A percentile compares a stretch with the other conserved stretches of the same genome.
Evolutionary conservation across 2,888 invertebrate genomes (phyloP).

Genomic region (Drosophila falleni): DNA sequence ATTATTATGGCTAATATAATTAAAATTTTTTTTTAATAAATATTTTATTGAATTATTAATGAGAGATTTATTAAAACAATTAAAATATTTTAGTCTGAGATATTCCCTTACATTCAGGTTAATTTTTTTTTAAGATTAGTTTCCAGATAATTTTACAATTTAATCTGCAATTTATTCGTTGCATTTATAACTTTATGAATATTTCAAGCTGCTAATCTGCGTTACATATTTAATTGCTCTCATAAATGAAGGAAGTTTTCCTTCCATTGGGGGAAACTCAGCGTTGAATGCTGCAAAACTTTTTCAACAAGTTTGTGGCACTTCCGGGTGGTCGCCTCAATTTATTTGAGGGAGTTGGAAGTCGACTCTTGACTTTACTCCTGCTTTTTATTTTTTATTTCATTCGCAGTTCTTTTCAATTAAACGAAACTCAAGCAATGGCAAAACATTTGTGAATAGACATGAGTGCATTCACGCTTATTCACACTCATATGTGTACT

Average conservation of each 20-base stretch:
- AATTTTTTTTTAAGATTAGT: neutral
- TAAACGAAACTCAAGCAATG: neutral
- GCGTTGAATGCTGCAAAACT: slow-evolving; percentile 36
- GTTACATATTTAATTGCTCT: slow-evolving; percentile 47
- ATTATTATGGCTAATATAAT: too few relatives aligned
- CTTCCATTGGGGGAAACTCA: neutral
- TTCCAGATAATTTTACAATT: slow-evolving; percentile 7
- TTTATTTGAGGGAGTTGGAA: neutral
- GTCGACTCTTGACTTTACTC: slow-evolving; percentile 32
- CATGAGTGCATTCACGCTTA: slow-evolving; percentile 4
- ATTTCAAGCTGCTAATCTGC: slow-evolving; percentile 44
- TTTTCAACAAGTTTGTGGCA: slow-evolving; percentile 54
- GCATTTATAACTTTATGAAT: slow-evolving; percentile 39
- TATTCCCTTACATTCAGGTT: too few relatives aligned
- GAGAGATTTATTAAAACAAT: too few relatives aligned
- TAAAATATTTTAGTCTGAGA: too few relatives aligned
- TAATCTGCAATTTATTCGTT: slow-evolving; percentile 15
- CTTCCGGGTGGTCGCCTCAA: slow-evolving; percentile 20
- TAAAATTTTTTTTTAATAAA: too few relatives aligned
- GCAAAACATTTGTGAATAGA: slow-evolving; percentile 9
- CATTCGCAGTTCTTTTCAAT: slow-evolving; percentile 21
- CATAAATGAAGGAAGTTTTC: slow-evolving; percentile 34
- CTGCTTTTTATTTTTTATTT: slow-evolving; percentile 5
- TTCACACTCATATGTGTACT: slow-evolving; percentile 11
- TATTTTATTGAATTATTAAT: too few relatives aligned